Evolutionary conservation across 64 coral and sea anemone genomes (phyloP).

Genomic region (Pocillopora verrucosa): DNA sequence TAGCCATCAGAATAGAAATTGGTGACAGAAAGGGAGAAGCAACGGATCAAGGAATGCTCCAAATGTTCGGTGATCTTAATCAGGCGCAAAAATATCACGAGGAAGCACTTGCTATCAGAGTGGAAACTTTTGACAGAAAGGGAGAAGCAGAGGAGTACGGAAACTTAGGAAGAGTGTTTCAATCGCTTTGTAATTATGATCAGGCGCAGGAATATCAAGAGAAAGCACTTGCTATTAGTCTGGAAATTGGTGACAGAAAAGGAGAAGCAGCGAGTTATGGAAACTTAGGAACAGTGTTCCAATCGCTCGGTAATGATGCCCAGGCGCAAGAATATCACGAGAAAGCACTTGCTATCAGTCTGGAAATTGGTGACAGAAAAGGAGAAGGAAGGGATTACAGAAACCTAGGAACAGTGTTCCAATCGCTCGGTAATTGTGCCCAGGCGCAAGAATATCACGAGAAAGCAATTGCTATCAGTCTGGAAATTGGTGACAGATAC

Average conservation of each 20-base stretch:
- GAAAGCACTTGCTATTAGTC: neutral
- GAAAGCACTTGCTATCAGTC: neutral
- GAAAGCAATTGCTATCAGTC: neutral
- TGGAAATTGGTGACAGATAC: neutral
- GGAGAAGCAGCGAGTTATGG: neutral
- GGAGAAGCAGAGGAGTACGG: too few species aligned
- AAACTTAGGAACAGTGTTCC: neutral
- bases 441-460: neutral
- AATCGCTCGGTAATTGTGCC: neutral
- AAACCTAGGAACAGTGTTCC: neutral
- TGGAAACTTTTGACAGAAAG: too few species aligned
- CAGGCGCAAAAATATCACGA: too few species aligned
- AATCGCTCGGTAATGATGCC: neutral
- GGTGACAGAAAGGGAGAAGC: too few species aligned
- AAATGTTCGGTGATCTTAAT: too few species aligned
- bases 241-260: neutral
- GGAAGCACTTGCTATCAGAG: too few species aligned
- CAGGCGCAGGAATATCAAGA: neutral
- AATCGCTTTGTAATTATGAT: neutral
- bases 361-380: neutral
- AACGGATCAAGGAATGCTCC: too few species aligned
- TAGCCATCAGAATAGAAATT: too few species aligned
- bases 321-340: neutral
- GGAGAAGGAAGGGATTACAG: neutral
- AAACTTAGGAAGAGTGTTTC: too few species aligned